Evolutionary conservation across 2,113 vertebrate species (phyloP).

Genomic region (Irena cyanogastra): DNA sequence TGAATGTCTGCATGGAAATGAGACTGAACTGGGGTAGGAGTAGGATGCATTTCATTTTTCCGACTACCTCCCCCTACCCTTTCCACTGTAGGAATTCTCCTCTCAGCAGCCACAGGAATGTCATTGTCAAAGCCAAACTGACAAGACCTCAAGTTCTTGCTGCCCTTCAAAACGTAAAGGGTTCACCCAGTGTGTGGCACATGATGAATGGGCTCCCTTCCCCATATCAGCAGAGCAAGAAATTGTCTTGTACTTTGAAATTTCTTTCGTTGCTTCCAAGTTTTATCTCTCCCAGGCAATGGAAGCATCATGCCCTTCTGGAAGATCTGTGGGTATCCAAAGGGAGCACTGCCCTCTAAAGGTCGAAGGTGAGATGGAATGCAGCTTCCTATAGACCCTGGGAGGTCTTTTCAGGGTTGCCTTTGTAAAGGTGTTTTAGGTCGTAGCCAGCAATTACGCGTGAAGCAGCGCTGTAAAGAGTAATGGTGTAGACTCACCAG

Average conservation of each 20-base stretch:
- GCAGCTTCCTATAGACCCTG: neutral
- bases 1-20: neutral
- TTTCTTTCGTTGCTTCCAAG: neutral
- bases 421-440: neutral
- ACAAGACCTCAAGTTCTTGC: neutral
- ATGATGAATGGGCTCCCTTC: neutral
- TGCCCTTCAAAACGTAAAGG: neutral
- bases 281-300: neutral
- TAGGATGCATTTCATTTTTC: neutral
- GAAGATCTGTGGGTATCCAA: neutral
- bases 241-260: neutral
- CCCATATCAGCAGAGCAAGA: neutral
- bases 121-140: neutral
- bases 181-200: neutral
- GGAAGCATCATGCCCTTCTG: neutral
- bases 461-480: neutral
- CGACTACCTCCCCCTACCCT: neutral
- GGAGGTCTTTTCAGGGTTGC: neutral
- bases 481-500: neutral
- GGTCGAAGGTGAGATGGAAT: conserved; percentile 48
- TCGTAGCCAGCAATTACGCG: neutral
- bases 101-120: neutral
- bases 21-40: neutral
- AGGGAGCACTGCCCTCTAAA: conserved; percentile 63
- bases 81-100: neutral